phyloP scores from a whole-genome alignment of 1,140 invertebrate species.

The Drosophila albomicans region DNA sequence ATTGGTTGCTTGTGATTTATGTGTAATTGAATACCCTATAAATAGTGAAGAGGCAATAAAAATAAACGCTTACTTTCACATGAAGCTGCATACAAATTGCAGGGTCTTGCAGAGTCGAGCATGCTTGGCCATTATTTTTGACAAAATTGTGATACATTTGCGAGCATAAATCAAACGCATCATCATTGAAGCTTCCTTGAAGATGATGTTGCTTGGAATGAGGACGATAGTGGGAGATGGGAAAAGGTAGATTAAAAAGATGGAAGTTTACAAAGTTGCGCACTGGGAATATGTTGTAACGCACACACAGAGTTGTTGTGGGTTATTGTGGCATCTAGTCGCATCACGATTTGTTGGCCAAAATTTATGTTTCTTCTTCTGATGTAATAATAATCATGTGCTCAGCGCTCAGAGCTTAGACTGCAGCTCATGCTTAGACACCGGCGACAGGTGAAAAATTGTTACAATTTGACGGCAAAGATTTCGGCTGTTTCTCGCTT shows the following conservation, averaged over 20 bases:
- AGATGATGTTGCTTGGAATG: constrained; percentile 18
- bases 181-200: constrained; percentile 64
- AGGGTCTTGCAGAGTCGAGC: background rate
- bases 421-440: background rate
- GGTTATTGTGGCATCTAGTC: constrained; percentile 29
- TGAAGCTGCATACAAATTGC: background rate
- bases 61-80: too few species aligned
- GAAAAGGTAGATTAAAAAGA: background rate
- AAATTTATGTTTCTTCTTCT: constrained; percentile 78
- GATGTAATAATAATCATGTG: constrained; percentile 83
- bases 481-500: constrained; percentile 49
- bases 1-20: background rate
- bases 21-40: background rate
- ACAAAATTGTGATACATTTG: constrained; percentile 43
- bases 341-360: constrained; percentile 67
- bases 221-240: constrained; percentile 24
- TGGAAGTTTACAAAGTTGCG: background rate
- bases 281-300: constrained; percentile 59
- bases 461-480: constrained; percentile 78
- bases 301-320: constrained; percentile 57
- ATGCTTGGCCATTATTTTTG: constrained; percentile 9
- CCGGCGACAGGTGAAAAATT: constrained; percentile 80
- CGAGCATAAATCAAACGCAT: constrained; percentile 73
- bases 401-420: constrained; percentile 2
- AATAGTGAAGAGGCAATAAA: background rate